Percentiles rank a stretch among this genome's conserved stretches.
Conservation (phyloP, 2,797 vertebrate species). For the Fratercula arctica region DNA sequence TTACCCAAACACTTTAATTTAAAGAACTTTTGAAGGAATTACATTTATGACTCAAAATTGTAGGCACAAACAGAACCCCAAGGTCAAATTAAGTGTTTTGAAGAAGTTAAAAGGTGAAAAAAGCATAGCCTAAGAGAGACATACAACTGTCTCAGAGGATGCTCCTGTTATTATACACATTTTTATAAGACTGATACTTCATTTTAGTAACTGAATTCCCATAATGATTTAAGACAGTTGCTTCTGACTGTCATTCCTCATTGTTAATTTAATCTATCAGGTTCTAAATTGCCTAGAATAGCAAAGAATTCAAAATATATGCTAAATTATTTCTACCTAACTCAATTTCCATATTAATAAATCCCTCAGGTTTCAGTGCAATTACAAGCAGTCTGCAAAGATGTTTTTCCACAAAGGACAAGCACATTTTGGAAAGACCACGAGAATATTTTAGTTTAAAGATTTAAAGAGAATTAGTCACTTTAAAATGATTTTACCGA, state of each 20-base stretch:
- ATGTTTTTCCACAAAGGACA: background rate
- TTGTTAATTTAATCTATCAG: conserved; percentile 24
- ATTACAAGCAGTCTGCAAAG: background rate
- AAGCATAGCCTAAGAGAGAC: background rate
- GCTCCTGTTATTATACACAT: background rate
- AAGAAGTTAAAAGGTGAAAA: background rate
- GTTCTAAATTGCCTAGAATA: conserved; percentile 38
- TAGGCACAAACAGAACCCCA: background rate
- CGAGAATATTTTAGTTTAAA: background rate
- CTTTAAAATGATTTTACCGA: background rate
- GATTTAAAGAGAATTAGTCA: background rate
- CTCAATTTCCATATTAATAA: conserved; percentile 20
- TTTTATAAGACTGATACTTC: background rate
- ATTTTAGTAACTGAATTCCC: conserved; percentile 1
- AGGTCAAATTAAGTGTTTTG: background rate
- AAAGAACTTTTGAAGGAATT: background rate
- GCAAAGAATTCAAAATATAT: background rate
- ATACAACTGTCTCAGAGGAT: background rate
- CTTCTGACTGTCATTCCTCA: background rate
- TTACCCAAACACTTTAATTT: background rate
- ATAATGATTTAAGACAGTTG: background rate
- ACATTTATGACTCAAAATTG: background rate
- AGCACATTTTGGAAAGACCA: background rate
- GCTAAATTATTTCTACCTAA: conserved; percentile 1
- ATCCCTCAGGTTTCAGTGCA: background rate